Evolutionary conservation across 2,888 invertebrate species (phyloP).

Genomic region (Idaea dimidiata): DNA sequence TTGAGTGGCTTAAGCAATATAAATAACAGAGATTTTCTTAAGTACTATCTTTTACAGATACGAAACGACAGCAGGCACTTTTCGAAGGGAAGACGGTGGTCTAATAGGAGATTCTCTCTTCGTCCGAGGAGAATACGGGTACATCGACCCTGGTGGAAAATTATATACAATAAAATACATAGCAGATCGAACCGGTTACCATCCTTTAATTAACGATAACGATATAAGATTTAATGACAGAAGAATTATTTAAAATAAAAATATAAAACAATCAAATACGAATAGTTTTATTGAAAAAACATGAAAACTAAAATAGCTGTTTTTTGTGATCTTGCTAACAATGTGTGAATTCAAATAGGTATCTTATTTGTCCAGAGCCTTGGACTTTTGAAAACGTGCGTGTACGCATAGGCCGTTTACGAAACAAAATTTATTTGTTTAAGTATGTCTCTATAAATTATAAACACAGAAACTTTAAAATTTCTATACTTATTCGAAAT

Average conservation of each 20-base stretch:
- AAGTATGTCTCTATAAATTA: too few species aligned
- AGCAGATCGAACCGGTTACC: constrained; percentile 82
- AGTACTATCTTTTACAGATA: constrained; percentile 50
- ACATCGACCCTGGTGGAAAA: constrained; percentile 73
- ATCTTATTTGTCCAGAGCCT: too few species aligned
- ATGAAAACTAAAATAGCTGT: too few species aligned
- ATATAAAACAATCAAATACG: constrained; percentile 16
- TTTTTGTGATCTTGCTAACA: too few species aligned
- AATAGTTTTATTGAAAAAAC: constrained; percentile 4
- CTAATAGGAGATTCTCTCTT: constrained; percentile 44
- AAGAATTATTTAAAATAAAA: constrained; percentile 49
- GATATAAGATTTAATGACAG: constrained; percentile 65
- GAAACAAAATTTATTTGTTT: too few species aligned
- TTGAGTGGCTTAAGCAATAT: too few species aligned
- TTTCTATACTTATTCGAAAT: too few species aligned
- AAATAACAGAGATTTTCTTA: too few species aligned
- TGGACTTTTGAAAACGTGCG: too few species aligned
- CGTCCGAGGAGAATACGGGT: constrained; percentile 75
- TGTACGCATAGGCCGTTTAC: too few species aligned
- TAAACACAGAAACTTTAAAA: too few species aligned
- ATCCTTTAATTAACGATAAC: constrained; percentile 44
- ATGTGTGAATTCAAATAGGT: too few species aligned
- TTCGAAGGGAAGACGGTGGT: constrained; percentile 74
- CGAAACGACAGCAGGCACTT: constrained; percentile 74
- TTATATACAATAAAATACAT: constrained; percentile 68